Percentiles rank a stretch among this genome's conserved stretches.
phyloP scores from a whole-genome alignment of 2,797 vertebrate species.

The Apodemus agrarius region DNA sequence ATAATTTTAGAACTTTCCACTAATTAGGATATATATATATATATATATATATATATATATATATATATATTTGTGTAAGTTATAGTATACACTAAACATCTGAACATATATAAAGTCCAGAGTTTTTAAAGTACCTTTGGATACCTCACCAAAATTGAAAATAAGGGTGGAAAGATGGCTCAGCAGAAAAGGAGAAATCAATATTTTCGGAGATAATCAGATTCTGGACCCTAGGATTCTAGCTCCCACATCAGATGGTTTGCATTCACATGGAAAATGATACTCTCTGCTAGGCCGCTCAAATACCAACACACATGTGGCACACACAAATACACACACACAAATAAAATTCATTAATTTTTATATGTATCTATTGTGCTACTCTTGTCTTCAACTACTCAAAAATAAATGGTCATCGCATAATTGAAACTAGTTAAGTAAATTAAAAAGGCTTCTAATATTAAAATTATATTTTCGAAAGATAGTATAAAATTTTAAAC shows the following conservation, averaged over 20 bases:
- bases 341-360: not conserved
- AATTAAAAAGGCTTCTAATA: not conserved
- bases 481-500: not conserved
- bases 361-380: not conserved
- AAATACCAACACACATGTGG: not conserved
- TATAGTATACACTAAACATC: not conserved
- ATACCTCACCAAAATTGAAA: constrained; percentile 14
- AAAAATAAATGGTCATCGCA: not conserved
- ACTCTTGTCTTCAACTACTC: not conserved
- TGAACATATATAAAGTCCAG: not conserved
- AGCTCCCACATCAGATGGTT: not conserved
- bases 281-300: not conserved
- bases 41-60: too few relatives aligned
- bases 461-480: not conserved
- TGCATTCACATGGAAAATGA: too few relatives aligned
- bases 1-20: not conserved
- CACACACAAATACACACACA: not conserved
- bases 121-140: not conserved
- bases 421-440: not conserved
- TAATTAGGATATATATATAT: not conserved
- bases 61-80: not conserved
- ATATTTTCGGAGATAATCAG: not conserved
- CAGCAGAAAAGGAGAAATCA: not conserved
- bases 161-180: not conserved
- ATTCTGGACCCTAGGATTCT: not conserved